Evolutionary conservation across 2,113 vertebrate species (phyloP).

Genomic region (Anhinga anhinga): DNA sequence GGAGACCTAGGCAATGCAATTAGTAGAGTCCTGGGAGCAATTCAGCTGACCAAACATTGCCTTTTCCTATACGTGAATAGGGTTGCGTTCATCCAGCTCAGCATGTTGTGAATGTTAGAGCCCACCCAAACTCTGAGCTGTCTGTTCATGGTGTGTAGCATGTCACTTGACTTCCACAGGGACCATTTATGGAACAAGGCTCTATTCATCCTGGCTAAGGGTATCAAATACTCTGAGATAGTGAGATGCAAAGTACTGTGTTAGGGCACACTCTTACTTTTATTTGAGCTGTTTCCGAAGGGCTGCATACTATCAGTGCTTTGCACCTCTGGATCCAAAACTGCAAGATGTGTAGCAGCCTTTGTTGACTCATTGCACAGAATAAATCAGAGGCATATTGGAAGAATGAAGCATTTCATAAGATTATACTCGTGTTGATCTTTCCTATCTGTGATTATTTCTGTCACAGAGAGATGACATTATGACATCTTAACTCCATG

Average conservation of each 20-base stretch:
- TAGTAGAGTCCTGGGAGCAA: background rate
- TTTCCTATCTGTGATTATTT: background rate
- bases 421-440: background rate
- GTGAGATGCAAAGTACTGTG: background rate
- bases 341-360: background rate
- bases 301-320: background rate
- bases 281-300: background rate
- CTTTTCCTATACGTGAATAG: background rate
- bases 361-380: background rate
- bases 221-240: background rate
- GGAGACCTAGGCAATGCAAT: background rate
- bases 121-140: background rate
- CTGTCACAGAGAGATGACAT: background rate
- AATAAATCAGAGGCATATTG: background rate
- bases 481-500: background rate
- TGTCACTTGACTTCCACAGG: background rate
- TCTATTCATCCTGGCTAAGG: background rate
- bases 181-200: background rate
- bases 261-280: background rate
- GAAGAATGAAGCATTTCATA: background rate
- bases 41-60: background rate
- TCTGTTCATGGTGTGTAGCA: background rate
- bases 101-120: background rate
- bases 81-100: background rate
- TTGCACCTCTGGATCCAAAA: background rate